Evolutionary conservation across 2,888 invertebrate genomes (phyloP), one percentile per base, ranked within the genome.

Genomic region (Hydriomena furcata): DNA sequence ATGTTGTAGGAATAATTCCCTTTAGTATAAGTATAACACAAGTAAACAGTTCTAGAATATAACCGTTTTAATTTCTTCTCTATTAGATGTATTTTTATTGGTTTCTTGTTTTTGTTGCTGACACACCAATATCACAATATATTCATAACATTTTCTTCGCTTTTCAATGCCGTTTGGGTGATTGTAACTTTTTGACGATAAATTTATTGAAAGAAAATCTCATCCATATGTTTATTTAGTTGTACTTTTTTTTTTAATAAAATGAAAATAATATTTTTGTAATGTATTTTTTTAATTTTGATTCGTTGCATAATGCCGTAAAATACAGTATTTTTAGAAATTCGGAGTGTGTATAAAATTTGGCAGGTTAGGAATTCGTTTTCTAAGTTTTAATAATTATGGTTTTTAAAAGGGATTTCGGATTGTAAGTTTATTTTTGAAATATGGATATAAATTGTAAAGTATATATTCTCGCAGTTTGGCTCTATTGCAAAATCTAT

Each of bases 1-100:
- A 83, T 82, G 79, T 82, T 84, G 79, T 85, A 85, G 85, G 70
- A 77, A 79, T 84, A 84, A 82, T 83, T 85, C 80, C 83, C 80
- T 69, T 60, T 82, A 83, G 81, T 27, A 34, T 84, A 84, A 84
- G 84, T 61, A 75, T 84, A 83, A 83, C 68, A 71, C 73, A 71
- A 77, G 75, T 80, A 75, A 79, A 77, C 75, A 72, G 73, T 73
- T 78, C 65, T 80, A 80, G 75, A 66, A 63, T 71, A 65, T 65
- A 65, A 67, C 65, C 57, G 66, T 72, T 74, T 76, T 73, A 63
- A 73, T 76, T 79, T 70, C 66, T 67, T 67, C 35, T 52, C 72
- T 73, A 63, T 65, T 65, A 52, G 49, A 55, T 58, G 54, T 57
- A 57, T 59, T 61, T 36, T 58, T 60, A 57, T 63, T 60, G 44